Conservation (phyloP, 2,888 invertebrate species). For the Sycophila texana region DNA sequence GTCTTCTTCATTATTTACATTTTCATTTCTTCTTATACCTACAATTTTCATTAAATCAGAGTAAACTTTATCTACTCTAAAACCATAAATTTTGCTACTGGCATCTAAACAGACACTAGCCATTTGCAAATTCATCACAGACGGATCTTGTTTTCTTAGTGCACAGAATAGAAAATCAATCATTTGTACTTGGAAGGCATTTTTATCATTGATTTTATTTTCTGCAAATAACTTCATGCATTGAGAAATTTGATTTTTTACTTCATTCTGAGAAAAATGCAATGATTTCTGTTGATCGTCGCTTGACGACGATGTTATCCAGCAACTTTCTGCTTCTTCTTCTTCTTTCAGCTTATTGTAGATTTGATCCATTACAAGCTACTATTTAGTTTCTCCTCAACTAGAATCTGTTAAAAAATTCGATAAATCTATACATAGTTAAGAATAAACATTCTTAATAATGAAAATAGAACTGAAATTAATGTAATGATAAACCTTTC, state of each 20-base stretch:
- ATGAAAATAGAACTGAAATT: too few relatives aligned
- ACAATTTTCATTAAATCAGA: slow-evolving; percentile 88
- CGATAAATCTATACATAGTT: too few relatives aligned
- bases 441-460: too few relatives aligned
- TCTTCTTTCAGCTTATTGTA: too few relatives aligned
- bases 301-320: too few relatives aligned
- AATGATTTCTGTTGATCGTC: neutral
- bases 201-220: slow-evolving; percentile 88
- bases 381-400: too few relatives aligned
- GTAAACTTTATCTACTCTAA: slow-evolving; percentile 90
- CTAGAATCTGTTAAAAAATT: too few relatives aligned
- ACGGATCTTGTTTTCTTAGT: slow-evolving; percentile 83
- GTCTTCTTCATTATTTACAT: slow-evolving; percentile 53
- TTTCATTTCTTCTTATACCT: slow-evolving; percentile 76
- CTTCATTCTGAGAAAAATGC: neutral
- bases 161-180: slow-evolving; percentile 91
- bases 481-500: too few relatives aligned
- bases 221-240: slow-evolving; percentile 68
- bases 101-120: slow-evolving; percentile 92
- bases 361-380: too few relatives aligned
- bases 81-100: slow-evolving; percentile 91
- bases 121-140: slow-evolving; percentile 85
- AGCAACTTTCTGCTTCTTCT: too few relatives aligned
- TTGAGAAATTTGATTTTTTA: slow-evolving; percentile 63
- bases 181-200: slow-evolving; percentile 91